phyloP scores from a whole-genome alignment of 64 coral and sea anemone genomes.

The Montipora capricornis region DNA sequence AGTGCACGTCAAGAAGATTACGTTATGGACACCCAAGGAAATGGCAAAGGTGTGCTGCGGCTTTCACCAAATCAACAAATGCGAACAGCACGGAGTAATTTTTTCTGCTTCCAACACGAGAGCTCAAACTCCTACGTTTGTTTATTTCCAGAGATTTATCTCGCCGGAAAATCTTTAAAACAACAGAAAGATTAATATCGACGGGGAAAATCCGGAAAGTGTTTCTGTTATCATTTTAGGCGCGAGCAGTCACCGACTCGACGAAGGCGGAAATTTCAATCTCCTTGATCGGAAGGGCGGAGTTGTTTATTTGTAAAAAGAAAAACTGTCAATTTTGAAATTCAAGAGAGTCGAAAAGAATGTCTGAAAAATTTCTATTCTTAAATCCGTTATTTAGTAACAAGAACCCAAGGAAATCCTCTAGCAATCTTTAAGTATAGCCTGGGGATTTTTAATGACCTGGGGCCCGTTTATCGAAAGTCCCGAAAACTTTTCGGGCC shows the following conservation, averaged over 20 bases:
- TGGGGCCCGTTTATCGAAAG: too few species aligned
- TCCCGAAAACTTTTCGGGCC: too few species aligned
- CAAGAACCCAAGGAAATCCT: neutral
- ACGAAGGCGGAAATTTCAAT: slow-evolving; percentile 13
- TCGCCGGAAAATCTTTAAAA: slow-evolving; percentile 25
- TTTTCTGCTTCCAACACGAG: neutral
- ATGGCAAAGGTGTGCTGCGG: neutral
- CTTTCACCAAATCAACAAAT: neutral
- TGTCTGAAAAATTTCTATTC: neutral
- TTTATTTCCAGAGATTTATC: neutral
- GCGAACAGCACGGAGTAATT: too few species aligned
- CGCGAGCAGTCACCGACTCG: neutral
- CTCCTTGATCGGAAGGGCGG: slow-evolving; percentile 39
- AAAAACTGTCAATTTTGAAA: slow-evolving; percentile 23
- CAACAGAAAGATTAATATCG: slow-evolving; percentile 35
- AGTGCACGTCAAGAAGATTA: too few species aligned
- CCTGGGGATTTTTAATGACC: too few species aligned
- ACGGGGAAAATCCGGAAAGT: slow-evolving; percentile 12
- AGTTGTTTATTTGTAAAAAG: slow-evolving; percentile 51
- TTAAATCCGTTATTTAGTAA: neutral
- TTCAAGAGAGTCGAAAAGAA: neutral
- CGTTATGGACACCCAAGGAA: neutral
- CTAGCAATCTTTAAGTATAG: neutral
- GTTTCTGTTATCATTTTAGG: slow-evolving; percentile 2
- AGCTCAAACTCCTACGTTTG: neutral